Evolutionary conservation across 2,113 vertebrate species (phyloP).

Genomic region (Dicrurus megarhynchus): DNA sequence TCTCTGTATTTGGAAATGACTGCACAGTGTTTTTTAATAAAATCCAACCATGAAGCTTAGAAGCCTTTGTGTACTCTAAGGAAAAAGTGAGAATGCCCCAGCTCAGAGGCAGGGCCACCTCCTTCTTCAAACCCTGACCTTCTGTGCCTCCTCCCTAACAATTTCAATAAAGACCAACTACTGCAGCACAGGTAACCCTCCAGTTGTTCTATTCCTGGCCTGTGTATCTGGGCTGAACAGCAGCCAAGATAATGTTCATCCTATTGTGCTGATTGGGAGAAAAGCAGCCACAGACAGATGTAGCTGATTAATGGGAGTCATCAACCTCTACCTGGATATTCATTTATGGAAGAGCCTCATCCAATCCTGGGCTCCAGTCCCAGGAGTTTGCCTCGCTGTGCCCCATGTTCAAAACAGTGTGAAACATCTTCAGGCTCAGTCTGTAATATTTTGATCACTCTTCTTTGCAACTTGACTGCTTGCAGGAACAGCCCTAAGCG

Average conservation of each 20-base stretch:
- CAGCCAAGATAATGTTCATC: neutral
- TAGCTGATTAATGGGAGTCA: neutral
- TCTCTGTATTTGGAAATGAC: neutral
- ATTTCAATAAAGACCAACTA: neutral
- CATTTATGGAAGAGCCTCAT: neutral
- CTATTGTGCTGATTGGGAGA: neutral
- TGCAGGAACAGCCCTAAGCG: accelerated
- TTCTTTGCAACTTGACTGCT: neutral
- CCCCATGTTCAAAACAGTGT: neutral
- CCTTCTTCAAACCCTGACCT: neutral
- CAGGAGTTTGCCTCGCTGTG: accelerated
- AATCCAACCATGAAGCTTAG: neutral
- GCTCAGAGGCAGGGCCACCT: neutral
- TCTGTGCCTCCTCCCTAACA: too few relatives aligned
- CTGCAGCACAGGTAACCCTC: neutral
- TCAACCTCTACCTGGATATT: neutral
- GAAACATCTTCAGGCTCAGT: accelerated
- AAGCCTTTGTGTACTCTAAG: neutral
- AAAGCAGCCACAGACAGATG: neutral
- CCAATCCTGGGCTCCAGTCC: neutral
- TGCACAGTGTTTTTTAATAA: neutral
- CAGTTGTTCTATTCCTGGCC: neutral
- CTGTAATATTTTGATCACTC: neutral
- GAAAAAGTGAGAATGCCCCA: neutral
- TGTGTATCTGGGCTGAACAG: neutral